These are phyloP conservation scores for Phortica okadai DNA, from an alignment of 2,888 invertebrate species.

Conservation along the genomic window DNA sequence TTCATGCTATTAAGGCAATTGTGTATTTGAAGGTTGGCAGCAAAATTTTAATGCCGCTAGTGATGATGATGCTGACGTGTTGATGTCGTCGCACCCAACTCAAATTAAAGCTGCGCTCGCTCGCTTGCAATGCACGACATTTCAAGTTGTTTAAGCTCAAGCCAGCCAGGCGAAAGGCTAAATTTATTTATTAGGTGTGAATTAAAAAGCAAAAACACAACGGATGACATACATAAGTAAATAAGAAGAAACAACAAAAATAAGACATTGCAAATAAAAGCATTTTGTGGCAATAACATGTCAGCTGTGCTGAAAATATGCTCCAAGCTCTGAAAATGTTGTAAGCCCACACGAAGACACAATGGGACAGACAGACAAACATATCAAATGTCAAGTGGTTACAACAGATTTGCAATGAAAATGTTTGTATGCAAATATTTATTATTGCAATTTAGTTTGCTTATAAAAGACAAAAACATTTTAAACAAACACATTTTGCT, in stretches of 20 bases:
- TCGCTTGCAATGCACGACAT: neutral
- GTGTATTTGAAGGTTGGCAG: neutral
- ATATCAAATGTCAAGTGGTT: too few relatives aligned
- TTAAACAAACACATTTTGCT: too few relatives aligned
- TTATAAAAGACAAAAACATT: too few relatives aligned
- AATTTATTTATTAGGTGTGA: neutral
- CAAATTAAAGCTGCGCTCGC: neutral
- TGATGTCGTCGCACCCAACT: neutral
- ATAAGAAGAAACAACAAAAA: neutral
- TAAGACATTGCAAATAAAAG: neutral
- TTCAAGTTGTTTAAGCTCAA: neutral
- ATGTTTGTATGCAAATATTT: too few relatives aligned
- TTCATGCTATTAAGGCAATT: too few relatives aligned
- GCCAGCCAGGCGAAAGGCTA: neutral
- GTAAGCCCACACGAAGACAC: too few relatives aligned
- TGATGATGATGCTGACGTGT: neutral
- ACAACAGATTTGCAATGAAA: too few relatives aligned
- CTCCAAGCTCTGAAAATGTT: too few relatives aligned
- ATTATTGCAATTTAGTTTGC: too few relatives aligned
- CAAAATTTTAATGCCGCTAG: neutral
- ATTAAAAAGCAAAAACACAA: neutral
- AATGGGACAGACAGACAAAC: too few relatives aligned
- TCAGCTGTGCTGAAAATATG: too few relatives aligned
- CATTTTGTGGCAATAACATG: too few relatives aligned
- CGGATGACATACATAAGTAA: neutral